Evolutionary conservation across 2,888 invertebrate species (phyloP).

Genomic region (Amiota mariae): DNA sequence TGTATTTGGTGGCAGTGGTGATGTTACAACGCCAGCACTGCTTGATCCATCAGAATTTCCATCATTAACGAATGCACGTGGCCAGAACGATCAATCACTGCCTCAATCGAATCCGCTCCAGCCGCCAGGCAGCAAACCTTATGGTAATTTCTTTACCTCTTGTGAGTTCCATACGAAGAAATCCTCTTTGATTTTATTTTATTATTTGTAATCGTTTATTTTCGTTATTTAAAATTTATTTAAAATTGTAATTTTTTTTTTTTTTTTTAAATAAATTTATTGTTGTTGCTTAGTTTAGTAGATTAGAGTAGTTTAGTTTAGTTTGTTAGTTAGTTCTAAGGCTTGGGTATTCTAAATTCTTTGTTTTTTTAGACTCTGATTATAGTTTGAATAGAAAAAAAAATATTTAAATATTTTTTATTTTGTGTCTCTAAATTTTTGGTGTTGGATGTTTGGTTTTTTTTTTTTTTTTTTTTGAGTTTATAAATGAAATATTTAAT

Average conservation of each 20-base stretch:
- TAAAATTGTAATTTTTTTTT: too few species aligned
- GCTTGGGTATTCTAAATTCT: neutral
- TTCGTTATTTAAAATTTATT: neutral
- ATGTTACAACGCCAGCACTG: slow-evolving; percentile 86
- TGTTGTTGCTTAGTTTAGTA: neutral
- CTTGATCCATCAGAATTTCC: slow-evolving; percentile 95
- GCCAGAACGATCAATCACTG: slow-evolving; percentile 84
- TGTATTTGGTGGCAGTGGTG: slow-evolving; percentile 85
- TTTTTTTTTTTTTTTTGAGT: neutral
- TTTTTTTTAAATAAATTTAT: slow-evolving; percentile 27
- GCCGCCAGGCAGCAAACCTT: slow-evolving; percentile 93
- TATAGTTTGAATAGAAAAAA: neutral
- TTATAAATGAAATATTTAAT: too few species aligned
- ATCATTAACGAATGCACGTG: slow-evolving; percentile 88
- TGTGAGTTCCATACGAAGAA: slow-evolving; percentile 71
- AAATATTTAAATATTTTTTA: neutral
- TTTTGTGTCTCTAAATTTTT: slow-evolving; percentile 26
- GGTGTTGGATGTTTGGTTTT: too few species aligned
- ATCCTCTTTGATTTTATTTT: slow-evolving; percentile 58
- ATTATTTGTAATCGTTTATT: slow-evolving; percentile 30
- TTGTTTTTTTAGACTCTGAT: slow-evolving; percentile 28
- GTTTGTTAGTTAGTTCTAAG: slow-evolving; percentile 10
- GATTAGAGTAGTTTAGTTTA: slow-evolving; percentile 27
- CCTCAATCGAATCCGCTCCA: slow-evolving; percentile 88
- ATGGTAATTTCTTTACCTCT: slow-evolving; percentile 80